Conservation (phyloP, 1,140 invertebrate genomes). For the Listronotus bonariensis region DNA sequence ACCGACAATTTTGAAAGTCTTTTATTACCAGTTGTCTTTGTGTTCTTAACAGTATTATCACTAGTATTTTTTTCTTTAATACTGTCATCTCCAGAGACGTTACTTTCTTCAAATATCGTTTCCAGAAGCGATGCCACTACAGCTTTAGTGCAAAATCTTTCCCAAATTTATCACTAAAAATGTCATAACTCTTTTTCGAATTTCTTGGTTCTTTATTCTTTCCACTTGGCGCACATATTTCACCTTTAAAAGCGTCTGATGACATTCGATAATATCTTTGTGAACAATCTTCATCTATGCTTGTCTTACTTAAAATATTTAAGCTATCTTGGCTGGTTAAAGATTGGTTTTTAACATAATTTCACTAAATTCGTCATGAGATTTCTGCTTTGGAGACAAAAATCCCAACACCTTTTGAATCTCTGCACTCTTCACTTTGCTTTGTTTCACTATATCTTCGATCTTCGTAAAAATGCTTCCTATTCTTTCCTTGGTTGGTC, state of each 20-base stretch:
- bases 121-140: background rate
- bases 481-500: background rate
- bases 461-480: slow-evolving; percentile 8
- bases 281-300: background rate
- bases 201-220: background rate
- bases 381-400: background rate
- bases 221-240: background rate
- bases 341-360: background rate
- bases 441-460: slow-evolving; percentile 16
- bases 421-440: slow-evolving; percentile 14
- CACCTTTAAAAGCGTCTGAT: slow-evolving; percentile 10
- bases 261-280: slow-evolving; percentile 19
- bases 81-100: background rate
- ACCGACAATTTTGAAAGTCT: slow-evolving; percentile 18
- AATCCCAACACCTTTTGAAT: slow-evolving; percentile 4
- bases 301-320: background rate
- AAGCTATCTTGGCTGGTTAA: background rate
- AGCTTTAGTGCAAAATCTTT: background rate
- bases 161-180: slow-evolving; percentile 2
- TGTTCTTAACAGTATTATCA: no score
- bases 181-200: background rate
- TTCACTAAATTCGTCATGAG: background rate
- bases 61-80: background rate
- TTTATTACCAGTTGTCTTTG: background rate
- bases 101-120: background rate